A percentile compares a stretch with the other conserved stretches of the same genome.
phyloP scores from a whole-genome alignment of 2,888 invertebrate genomes.

The Zygaena filipendulae region DNA sequence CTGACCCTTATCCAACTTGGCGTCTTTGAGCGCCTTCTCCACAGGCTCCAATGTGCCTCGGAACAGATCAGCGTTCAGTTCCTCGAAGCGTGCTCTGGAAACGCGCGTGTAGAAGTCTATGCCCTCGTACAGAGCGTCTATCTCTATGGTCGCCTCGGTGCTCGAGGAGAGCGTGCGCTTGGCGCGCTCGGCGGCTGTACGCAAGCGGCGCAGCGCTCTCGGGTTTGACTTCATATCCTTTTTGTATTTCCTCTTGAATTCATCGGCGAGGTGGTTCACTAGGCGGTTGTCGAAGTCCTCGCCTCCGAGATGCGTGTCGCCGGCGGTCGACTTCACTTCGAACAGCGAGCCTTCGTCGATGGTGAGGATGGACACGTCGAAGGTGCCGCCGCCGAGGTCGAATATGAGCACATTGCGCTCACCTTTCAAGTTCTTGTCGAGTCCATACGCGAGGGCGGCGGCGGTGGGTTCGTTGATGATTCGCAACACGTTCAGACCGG shows the following conservation, averaged over 20 bases:
- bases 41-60: slow-evolving; percentile 75
- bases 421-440: slow-evolving; percentile 67
- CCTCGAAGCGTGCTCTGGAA: slow-evolving; percentile 76
- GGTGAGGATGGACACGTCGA: slow-evolving; percentile 81
- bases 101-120: slow-evolving; percentile 72
- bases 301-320: slow-evolving; percentile 82
- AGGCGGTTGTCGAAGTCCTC: slow-evolving; percentile 71
- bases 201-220: slow-evolving; percentile 70
- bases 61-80: slow-evolving; percentile 74
- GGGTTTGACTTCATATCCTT: slow-evolving; percentile 72
- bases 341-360: slow-evolving; percentile 78
- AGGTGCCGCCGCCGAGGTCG: slow-evolving; percentile 73
- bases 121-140: slow-evolving; percentile 76
- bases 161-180: slow-evolving; percentile 77
- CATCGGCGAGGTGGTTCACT: slow-evolving; percentile 70
- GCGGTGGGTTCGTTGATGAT: slow-evolving; percentile 83
- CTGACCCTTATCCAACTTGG: slow-evolving; percentile 75
- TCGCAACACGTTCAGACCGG: slow-evolving; percentile 87
- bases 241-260: slow-evolving; percentile 72
- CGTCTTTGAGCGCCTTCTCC: slow-evolving; percentile 76
- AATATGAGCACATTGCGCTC: slow-evolving; percentile 69
- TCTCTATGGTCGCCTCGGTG: slow-evolving; percentile 75
- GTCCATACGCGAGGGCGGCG: slow-evolving; percentile 73
- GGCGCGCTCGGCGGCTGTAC: slow-evolving; percentile 77
- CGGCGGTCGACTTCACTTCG: slow-evolving; percentile 80